These are phyloP conservation scores for Oligia fasciuncula DNA, from an alignment of 2,888 invertebrate species.

Conservation along the genomic window DNA sequence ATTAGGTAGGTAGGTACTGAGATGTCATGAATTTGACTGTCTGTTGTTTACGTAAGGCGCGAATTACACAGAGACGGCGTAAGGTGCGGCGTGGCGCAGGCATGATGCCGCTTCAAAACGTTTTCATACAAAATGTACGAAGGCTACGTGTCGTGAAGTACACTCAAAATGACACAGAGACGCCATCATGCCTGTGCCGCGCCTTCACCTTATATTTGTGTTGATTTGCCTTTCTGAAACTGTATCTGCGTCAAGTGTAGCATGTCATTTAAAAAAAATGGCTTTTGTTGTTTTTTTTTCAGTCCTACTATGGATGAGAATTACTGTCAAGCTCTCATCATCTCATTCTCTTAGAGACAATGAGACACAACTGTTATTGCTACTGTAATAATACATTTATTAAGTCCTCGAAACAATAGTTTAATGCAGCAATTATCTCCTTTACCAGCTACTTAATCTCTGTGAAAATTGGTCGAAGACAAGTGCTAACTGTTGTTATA, in stretches of 20 bases:
- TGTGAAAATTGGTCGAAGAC: neutral
- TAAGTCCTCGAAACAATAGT: neutral
- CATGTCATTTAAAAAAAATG: neutral
- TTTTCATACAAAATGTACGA: no score
- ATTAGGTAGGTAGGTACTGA: neutral
- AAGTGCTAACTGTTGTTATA: neutral
- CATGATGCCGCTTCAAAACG: no score
- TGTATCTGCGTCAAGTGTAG: neutral
- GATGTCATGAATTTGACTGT: neutral
- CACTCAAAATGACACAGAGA: no score
- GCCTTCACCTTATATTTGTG: neutral
- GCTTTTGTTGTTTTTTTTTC: neutral
- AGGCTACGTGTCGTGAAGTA: no score
- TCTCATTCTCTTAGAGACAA: slow-evolving; percentile 24
- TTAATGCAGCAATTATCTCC: slow-evolving; percentile 20
- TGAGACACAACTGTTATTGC: slow-evolving; percentile 5
- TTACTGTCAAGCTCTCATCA: neutral
- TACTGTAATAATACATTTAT: slow-evolving; percentile 1
- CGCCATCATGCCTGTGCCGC: no score
- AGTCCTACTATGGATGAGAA: neutral
- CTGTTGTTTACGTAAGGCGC: neutral
- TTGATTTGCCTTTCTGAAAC: neutral
- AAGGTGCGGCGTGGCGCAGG: no score
- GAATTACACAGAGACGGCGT: no score
- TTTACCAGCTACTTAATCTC: slow-evolving; percentile 10